A percentile compares a stretch with the other conserved stretches of the same genome.
Evolutionary conservation across 1,140 invertebrate species (phyloP).

Genomic region (Sitobion miscanthi): DNA sequence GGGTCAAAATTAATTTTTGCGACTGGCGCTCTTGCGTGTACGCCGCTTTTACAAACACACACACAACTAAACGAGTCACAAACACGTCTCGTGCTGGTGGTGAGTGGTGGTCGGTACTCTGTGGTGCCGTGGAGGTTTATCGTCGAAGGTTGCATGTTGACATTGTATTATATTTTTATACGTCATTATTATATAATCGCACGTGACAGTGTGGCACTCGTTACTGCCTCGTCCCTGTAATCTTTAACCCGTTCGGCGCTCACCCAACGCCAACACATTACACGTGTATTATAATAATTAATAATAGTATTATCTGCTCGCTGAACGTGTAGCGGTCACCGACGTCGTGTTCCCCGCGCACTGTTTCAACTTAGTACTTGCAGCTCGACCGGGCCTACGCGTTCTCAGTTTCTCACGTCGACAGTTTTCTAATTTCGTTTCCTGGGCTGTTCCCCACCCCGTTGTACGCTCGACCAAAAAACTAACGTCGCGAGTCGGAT

Average conservation of each 20-base stretch:
- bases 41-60: background rate
- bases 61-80: too few relatives aligned
- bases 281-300: background rate
- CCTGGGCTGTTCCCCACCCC: background rate
- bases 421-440: slow-evolving; percentile 9
- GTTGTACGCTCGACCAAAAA: background rate
- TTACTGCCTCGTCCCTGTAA: background rate
- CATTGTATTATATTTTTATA: too few relatives aligned
- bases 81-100: too few relatives aligned
- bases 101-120: too few relatives aligned
- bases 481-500: background rate
- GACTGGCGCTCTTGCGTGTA: background rate
- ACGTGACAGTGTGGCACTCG: too few relatives aligned
- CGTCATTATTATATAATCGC: too few relatives aligned
- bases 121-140: too few relatives aligned
- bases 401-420: background rate
- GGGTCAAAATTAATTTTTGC: background rate
- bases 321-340: background rate
- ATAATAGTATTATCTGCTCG: background rate
- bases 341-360: background rate
- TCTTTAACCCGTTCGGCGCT: background rate
- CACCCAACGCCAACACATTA: background rate
- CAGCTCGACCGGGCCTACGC: too few relatives aligned
- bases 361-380: too few relatives aligned
- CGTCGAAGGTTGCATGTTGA: too few relatives aligned